phyloP scores from a whole-genome alignment of 2,797 vertebrate species.

The Cryptoblepharus egeriae region DNA sequence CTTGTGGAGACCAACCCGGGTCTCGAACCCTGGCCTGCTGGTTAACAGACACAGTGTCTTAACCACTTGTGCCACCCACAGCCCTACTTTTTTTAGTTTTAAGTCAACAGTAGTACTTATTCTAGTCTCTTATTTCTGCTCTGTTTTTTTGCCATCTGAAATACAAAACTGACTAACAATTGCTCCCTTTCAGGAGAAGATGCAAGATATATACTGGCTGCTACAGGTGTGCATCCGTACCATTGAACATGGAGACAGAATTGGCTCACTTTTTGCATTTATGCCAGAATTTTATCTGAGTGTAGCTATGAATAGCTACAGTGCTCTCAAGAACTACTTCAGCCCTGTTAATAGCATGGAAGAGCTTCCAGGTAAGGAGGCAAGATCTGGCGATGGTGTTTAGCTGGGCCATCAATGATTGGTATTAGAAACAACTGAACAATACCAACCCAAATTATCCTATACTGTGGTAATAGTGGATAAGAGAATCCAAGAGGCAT shows the following conservation, averaged over 20 bases:
- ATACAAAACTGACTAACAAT: slow-evolving; percentile 5
- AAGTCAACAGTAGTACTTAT: not conserved
- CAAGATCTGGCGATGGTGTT: not conserved
- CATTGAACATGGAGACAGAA: slow-evolving; percentile 90
- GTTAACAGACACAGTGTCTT: too few relatives aligned
- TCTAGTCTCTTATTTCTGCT: not conserved
- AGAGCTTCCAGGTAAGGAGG: slow-evolving; percentile 88
- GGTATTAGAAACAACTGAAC: too few relatives aligned
- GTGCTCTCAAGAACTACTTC: slow-evolving; percentile 98
- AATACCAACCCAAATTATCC: not conserved
- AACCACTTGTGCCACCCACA: too few relatives aligned
- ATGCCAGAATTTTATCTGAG: slow-evolving; percentile 97
- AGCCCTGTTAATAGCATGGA: slow-evolving; percentile 95
- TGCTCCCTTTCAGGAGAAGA: slow-evolving; percentile 87
- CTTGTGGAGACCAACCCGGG: too few relatives aligned
- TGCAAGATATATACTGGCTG: slow-evolving; percentile 97
- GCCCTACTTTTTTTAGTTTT: too few relatives aligned
- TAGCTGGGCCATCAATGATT: not conserved
- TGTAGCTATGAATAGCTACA: slow-evolving; percentile 98
- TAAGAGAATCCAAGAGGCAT: too few relatives aligned
- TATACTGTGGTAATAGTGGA: too few relatives aligned
- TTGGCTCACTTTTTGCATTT: slow-evolving; percentile 90
- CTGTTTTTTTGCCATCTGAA: not conserved
- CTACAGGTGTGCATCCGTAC: slow-evolving; percentile 91
- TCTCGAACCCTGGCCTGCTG: too few relatives aligned